Base-by-base conservation (phyloP, 1,140 invertebrate species). In the Neoseiulus cucumeris region DNA sequence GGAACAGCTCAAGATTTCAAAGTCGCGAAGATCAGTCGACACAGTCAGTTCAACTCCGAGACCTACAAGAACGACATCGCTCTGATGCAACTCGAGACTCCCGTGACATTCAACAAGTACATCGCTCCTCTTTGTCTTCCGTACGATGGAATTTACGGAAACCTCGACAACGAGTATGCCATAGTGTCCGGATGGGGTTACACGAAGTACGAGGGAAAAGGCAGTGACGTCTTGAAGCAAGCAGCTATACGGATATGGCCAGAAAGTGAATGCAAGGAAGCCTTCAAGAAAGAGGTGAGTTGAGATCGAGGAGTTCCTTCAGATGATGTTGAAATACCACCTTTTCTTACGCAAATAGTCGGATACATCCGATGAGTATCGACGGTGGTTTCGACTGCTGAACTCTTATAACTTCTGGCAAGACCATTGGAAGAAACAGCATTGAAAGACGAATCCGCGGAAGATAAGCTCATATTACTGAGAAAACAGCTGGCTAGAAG, bases 141-240 rank as follows among this genome's bases (percentile, higher is more conserved):
- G 5, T 70, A 69, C 29, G 66, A 68, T 42, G 64, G 41, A 1
- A 64, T 70, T 0, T 64, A 64, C 14, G 42, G 69, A 1, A 66
- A 70, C 41, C 64, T 70, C 4, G 66, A 64, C n/a, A 64, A 59
- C 9, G 67, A 64, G 41, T 68, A 45, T 7, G 66, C 68, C 2
- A 68, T 64, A 29, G 70, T 72, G 7, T 68, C 66, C 83, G 84
- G 84, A 64, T 86, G 84, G 83, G 84, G 85, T 28, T 78, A 79
- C 0, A 71, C 73, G 2, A 76, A 74, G 41, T 79, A 77, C 65
- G 79, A 77, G 17, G 82, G 82, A 0, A 72, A 74, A 0, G 75
- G 71, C 12, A 81, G 83, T 0, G 72, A 79, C 4, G 73, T 76
- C 4, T 76, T 87, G 0, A 75, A 77, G 68, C 80, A 83, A 71